Evolutionary conservation across 1,140 invertebrate species (phyloP), one percentile per base, ranked within the genome.

Genomic region (Microvelia longipes): DNA sequence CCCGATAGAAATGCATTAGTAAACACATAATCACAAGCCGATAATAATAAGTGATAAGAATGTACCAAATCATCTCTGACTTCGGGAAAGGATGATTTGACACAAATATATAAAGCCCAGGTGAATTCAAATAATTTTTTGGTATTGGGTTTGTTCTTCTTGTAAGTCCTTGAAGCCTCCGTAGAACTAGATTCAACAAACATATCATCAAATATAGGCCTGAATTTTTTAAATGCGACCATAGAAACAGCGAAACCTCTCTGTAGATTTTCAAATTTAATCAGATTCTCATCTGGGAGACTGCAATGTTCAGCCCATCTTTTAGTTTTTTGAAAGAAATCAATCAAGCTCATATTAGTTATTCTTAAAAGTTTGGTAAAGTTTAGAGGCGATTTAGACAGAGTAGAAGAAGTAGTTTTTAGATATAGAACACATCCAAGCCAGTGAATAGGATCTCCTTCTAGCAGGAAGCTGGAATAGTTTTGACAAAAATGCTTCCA

Each of bases 251-350:
- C 88, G 84, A 98, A 98, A 76, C 95, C 97, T 67, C 89, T 85
- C 77, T 98, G 90, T 66, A 98, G 79, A 70, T 87, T 85, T 67
- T 93, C 88, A 67, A 98, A 90, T 80, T 92, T 92, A 26, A 88
- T 84, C 69, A 88, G 83, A 76, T 98, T 94, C 63, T 93, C 90
- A 73, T 88, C 85, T 0, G 91, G 85, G 78, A 96, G 85, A 73
- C 89, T 89, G 0, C 92, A 88, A 94, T 98, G 97, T 74, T 96
- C 92, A 64, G 90, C 88, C 96, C 96, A 98, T 76, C 90, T 91
- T 78, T 93, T 92, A 75, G 95, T 96, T 82, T 98, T 98, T 65
- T 86, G 87, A 78, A 98, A 97, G 82, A 99, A 99, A 73, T 98
- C 90, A 71, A 93, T 90, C 61, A 98, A 83, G 75, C 91, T 94